phyloP scores from a whole-genome alignment of 1,140 invertebrate species.

The Trypoxylus dichotomus region DNA sequence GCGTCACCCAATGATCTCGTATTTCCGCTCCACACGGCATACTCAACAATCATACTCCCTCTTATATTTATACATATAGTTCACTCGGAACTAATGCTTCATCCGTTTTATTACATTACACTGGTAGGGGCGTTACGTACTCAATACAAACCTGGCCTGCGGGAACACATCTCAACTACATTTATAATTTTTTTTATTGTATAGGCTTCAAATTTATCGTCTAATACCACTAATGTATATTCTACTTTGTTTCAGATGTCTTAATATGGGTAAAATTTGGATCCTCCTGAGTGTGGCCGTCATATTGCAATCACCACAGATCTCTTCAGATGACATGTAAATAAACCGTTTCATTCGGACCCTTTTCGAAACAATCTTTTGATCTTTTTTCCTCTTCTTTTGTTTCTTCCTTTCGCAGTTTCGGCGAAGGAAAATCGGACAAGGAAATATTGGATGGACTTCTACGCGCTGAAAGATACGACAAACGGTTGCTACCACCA shows the following conservation, averaged over 20 bases:
- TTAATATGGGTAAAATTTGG: conserved; percentile 68
- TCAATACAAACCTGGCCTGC: too few relatives aligned
- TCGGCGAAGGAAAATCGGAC: conserved; percentile 84
- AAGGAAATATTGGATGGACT: conserved; percentile 86
- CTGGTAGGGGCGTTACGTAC: too few relatives aligned
- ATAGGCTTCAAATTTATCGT: too few relatives aligned
- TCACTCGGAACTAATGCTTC: too few relatives aligned
- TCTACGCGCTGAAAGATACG: conserved; percentile 77
- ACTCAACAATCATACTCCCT: too few relatives aligned
- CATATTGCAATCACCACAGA: conserved; percentile 60
- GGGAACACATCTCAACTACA: too few relatives aligned
- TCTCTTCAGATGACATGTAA: conserved; percentile 53
- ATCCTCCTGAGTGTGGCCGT: conserved; percentile 62
- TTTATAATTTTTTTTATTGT: too few relatives aligned
- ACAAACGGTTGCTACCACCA: conserved; percentile 83
- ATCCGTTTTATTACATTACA: too few relatives aligned
- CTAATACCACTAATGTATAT: neutral
- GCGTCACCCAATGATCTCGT: too few relatives aligned
- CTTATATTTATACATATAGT: too few relatives aligned
- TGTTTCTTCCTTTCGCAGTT: conserved; percentile 61
- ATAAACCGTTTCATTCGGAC: conserved; percentile 29
- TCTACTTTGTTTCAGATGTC: conserved; percentile 59
- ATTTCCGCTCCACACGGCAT: too few relatives aligned
- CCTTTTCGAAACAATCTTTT: neutral
- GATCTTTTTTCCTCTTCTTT: neutral